Percentiles rank a stretch among this genome's conserved stretches.
phyloP scores from a whole-genome alignment of 2,888 invertebrate genomes.

The Erebia palarica region DNA sequence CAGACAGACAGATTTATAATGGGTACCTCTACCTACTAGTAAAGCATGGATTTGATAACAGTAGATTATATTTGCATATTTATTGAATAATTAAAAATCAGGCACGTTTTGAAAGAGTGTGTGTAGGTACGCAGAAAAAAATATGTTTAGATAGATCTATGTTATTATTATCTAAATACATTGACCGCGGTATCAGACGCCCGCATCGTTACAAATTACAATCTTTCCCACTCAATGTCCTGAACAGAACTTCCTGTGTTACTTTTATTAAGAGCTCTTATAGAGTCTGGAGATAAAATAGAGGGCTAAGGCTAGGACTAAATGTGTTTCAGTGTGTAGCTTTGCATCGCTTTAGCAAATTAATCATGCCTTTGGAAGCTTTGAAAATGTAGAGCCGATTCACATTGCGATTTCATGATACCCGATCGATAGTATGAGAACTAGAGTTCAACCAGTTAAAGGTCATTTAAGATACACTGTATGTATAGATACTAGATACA shows the following conservation, averaged over 20 bases:
- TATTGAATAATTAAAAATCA: too few species aligned
- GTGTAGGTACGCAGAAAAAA: too few species aligned
- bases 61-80: background rate
- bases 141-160: too few species aligned
- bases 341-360: background rate
- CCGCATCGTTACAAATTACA: constrained; percentile 25
- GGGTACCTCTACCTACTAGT: too few species aligned
- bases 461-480: constrained; percentile 46
- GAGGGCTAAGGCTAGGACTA: constrained; percentile 32
- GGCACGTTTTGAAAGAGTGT: too few species aligned
- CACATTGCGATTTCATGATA: background rate
- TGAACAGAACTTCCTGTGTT: constrained; percentile 33
- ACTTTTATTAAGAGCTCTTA: constrained; percentile 42
- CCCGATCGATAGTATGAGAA: constrained; percentile 2
- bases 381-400: constrained; percentile 14
- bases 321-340: too few species aligned
- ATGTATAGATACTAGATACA: background rate
- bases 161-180: too few species aligned
- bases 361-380: background rate
- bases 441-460: constrained; percentile 42
- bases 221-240: constrained; percentile 25
- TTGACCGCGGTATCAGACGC: constrained; percentile 12
- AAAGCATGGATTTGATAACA: background rate
- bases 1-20: background rate
- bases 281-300: constrained; percentile 39